Base-by-base conservation (phyloP, 2,888 invertebrate genomes). In the Eupeodes latifasciatus region DNA sequence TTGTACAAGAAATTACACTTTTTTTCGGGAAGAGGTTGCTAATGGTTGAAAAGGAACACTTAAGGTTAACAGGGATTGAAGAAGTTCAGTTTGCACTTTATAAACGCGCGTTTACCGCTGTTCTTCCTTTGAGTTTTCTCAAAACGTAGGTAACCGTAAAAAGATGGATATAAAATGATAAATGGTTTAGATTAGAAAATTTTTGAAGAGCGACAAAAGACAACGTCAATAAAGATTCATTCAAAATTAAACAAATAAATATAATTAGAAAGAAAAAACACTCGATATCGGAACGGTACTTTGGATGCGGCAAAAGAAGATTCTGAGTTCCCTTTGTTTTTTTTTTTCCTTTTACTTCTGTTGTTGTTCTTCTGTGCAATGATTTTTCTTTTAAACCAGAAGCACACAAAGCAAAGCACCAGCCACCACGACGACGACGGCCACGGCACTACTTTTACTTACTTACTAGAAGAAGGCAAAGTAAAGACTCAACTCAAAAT, bases 401-500 rank as follows among this genome's bases (percentile, higher is more conserved):
- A 72, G 51, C 64, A 66, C 64, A 66, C 62, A 64, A 49, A 72
- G 66, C 62, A 75, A 14, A 66, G 66, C 51, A 81, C 67, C 80
- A 80, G 61, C 72, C 76, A 87, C 87, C 67, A 87, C 87, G 72
- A 85, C 76, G 74, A 85, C 85, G 77, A 85, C 81, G 77, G 84
- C 85, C 72, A 85, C 81, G 77, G 84, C 77, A 40, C 40, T 40
- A 40, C 27, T 27, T 27, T 27, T 27, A 27, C 27, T 27, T 27
- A 87, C 66, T 66, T 66, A 66, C 87, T 67, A 77, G 80, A 77
- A 76, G 87, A 87, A 84, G 62, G 72, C 87, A 87, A 84, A 76
- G 67, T 72, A 84, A 84, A 83, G 83, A 87, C 87, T 87, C 80
- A 81, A 87, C 87, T 87, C 80, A 81, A 80, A 77, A 69, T 84